Evolutionary conservation across 2,113 vertebrate species (phyloP), one percentile per base, ranked within the genome.

Genomic region (Vidua macroura): DNA sequence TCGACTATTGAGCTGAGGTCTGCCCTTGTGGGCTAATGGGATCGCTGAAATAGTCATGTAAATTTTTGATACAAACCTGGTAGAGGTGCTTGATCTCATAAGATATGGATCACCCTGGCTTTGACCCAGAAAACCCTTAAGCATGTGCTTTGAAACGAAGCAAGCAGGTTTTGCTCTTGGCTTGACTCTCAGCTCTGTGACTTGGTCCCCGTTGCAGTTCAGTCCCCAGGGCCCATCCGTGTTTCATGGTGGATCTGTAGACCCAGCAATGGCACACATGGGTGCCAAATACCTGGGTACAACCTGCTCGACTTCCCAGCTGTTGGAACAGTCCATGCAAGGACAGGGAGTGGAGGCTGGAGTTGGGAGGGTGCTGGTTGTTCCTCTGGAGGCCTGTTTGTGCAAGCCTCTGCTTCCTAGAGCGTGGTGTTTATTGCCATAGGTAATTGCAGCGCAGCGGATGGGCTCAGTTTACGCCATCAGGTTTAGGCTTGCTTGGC

Each of bases 401-500:
- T 94, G 92, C 95, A 95, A 91, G 95, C 83, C 83, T 46, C n/a
- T 27, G 79, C 92, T 94, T 93, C 88, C 93, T 37, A 83, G 87
- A 39, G 63, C 6, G 1, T 76, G 39, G 75, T 87, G 91, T 94
- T 97, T 86, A 67, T 66, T 63, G 89, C 87, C 82, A 70, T 9
- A 43, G 59, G 93, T 90, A 83, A 83, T 83, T 85, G 91, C 93
- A 46, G 69, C 2, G 3, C 28, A 62, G 82, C 24, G 55, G 96
- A 91, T 85, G 90, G 95, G 92, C 90, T 96, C 78, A 3, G 82
- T 30, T 95, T 69, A 55, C 23, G 3, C 84, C 8, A 2, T 95
- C 92, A 94, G 82, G 94, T 91, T 95, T 59, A 85, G 93, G 84
- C 95, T 95, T 94, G 82, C 75, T 94, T 72, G 95, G 84, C 74